These are phyloP conservation scores for Phaedon cochleariae DNA, from an alignment of 2,888 invertebrate species.

Conservation along the genomic window DNA sequence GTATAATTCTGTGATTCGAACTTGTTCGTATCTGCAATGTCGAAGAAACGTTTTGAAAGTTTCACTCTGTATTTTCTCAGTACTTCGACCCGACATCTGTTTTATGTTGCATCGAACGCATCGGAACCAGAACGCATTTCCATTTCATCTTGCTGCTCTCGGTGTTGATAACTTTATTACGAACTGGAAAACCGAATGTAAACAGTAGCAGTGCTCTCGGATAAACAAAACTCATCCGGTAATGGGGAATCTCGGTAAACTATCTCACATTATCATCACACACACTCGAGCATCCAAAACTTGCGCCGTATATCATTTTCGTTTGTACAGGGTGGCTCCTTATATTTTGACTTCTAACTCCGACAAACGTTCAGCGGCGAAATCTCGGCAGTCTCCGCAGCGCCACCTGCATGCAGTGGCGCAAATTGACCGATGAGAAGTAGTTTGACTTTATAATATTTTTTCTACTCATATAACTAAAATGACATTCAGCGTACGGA, in stretches of 20 bases:
- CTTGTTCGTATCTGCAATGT: no score
- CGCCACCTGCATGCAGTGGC: no score
- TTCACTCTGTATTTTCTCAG: background rate
- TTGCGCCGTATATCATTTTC: no score
- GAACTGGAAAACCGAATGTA: conserved; percentile 10
- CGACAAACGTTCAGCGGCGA: no score
- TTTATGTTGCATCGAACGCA: background rate
- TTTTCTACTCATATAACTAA: no score
- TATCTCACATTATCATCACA: background rate
- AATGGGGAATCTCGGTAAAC: background rate
- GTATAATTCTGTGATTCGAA: no score
- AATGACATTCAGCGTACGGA: no score
- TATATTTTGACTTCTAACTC: no score
- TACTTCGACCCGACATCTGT: background rate
- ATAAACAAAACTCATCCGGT: conserved; percentile 1
- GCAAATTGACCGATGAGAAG: no score
- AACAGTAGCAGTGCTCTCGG: conserved; percentile 6
- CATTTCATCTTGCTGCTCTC: background rate
- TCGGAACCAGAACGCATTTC: background rate
- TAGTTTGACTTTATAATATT: no score
- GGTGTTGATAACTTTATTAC: conserved; percentile 23
- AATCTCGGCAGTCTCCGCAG: no score
- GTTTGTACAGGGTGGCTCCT: background rate
- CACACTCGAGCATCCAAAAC: background rate
- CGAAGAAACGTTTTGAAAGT: no score